Conservation (phyloP, 2,888 invertebrate genomes). For the Horisme vitalbata region DNA sequence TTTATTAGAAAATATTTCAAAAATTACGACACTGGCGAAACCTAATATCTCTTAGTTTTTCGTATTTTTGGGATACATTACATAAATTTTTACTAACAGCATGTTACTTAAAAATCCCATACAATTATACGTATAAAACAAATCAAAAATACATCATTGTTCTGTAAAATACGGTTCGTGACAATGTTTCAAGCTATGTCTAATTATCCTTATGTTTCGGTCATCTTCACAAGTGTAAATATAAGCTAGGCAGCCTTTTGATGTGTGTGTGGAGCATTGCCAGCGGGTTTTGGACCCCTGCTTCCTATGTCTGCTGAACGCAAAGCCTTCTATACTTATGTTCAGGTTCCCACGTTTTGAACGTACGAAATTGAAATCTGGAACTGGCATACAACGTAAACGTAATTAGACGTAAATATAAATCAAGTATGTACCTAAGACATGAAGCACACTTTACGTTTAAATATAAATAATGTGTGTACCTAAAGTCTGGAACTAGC, state of each 20-base stretch:
- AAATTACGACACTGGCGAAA: too few species aligned
- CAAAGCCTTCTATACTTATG: neutral
- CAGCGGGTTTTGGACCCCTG: conserved; percentile 1
- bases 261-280: conserved; percentile 14
- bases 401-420: neutral
- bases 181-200: neutral
- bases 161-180: neutral
- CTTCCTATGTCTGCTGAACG: conserved; percentile 6
- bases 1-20: too few species aligned
- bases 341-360: conserved; percentile 10
- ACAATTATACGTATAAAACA: too few species aligned
- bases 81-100: too few species aligned
- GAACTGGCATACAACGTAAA: neutral
- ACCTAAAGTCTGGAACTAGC: too few species aligned
- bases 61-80: too few species aligned
- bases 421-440: too few species aligned
- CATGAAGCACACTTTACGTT: too few species aligned
- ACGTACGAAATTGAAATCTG: conserved; percentile 4
- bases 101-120: too few species aligned
- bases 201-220: neutral
- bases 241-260: conserved; percentile 2
- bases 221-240: conserved; percentile 1
- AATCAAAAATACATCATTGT: too few species aligned
- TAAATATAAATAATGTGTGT: too few species aligned
- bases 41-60: too few species aligned